A percentile compares a stretch with the other conserved stretches of the same genome.
These are phyloP conservation scores for Labrus mixtus DNA, from an alignment of 2,113 vertebrate genomes.

Conservation along the genomic window DNA sequence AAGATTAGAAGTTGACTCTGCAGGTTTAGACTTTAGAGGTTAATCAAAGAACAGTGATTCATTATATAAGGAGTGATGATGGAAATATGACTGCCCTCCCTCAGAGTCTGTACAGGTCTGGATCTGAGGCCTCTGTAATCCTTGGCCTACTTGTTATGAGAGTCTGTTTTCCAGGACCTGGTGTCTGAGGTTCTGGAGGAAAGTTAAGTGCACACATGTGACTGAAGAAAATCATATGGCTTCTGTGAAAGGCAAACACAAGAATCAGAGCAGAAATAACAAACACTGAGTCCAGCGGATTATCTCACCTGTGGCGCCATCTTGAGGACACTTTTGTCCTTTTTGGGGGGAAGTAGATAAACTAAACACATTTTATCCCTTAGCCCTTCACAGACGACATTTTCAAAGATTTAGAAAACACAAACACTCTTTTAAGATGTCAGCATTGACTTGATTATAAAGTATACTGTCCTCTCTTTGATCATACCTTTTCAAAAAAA, in stretches of 20 bases:
- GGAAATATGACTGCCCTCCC: background rate
- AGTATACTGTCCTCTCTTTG: background rate
- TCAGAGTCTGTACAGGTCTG: background rate
- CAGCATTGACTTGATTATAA: too few relatives aligned
- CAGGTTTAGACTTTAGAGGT: background rate
- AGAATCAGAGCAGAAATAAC: constrained; percentile 39
- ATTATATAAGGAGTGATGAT: background rate
- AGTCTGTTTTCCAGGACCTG: constrained; percentile 9
- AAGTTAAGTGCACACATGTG: constrained; percentile 20
- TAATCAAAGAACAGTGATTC: too few relatives aligned
- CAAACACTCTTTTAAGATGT: too few relatives aligned
- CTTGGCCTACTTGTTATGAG: constrained; percentile 25
- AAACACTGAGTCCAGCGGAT: background rate
- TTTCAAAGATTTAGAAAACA: background rate
- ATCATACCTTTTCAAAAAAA: background rate
- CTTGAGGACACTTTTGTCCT: constrained; percentile 12
- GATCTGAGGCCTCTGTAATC: constrained; percentile 25
- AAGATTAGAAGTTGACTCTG: background rate
- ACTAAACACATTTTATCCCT: background rate
- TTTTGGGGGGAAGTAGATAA: background rate
- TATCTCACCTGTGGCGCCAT: constrained; percentile 1
- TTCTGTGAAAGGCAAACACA: constrained; percentile 4
- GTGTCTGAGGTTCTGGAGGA: background rate
- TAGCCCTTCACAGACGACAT: background rate
- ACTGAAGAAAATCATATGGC: background rate